phyloP scores from a whole-genome alignment of 2,113 vertebrate genomes.

The Corvus hawaiiensis region DNA sequence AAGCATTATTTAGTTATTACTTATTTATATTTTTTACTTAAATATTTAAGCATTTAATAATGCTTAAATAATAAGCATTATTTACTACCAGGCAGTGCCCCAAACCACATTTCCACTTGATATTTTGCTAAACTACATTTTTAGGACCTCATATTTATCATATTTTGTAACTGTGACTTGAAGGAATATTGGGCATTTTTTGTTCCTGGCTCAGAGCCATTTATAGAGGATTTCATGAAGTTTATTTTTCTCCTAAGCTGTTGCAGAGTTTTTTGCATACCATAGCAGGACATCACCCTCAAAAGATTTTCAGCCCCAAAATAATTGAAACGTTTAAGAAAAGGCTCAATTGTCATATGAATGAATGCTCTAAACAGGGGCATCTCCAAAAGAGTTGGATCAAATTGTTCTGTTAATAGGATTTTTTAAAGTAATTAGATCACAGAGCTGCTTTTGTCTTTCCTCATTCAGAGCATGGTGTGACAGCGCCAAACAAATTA shows the following conservation, averaged over 20 bases:
- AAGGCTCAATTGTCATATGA: slow-evolving; percentile 3
- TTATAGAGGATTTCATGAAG: background rate
- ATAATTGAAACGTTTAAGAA: slow-evolving; percentile 11
- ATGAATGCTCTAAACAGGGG: slow-evolving; percentile 11
- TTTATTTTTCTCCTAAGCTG: background rate
- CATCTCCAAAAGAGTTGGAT: background rate
- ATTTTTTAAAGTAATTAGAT: slow-evolving; percentile 66
- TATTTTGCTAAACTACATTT: background rate
- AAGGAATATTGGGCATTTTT: background rate
- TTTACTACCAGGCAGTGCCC: background rate
- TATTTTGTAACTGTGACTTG: background rate
- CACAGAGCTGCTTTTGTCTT: slow-evolving; percentile 63
- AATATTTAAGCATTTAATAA: too few relatives aligned
- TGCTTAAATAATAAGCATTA: background rate
- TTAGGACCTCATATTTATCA: background rate
- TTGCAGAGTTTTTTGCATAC: background rate
- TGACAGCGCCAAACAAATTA: slow-evolving; percentile 65
- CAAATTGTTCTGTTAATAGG: slow-evolving; percentile 61
- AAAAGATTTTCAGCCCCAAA: background rate
- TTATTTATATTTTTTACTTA: too few relatives aligned
- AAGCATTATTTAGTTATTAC: background rate
- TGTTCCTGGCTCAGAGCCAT: background rate
- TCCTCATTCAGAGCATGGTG: slow-evolving; percentile 50
- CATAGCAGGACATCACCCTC: background rate
- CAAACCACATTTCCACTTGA: background rate